Evolutionary conservation across 2,888 invertebrate genomes (phyloP).

Genomic region (Ichneumoninae sp.): DNA sequence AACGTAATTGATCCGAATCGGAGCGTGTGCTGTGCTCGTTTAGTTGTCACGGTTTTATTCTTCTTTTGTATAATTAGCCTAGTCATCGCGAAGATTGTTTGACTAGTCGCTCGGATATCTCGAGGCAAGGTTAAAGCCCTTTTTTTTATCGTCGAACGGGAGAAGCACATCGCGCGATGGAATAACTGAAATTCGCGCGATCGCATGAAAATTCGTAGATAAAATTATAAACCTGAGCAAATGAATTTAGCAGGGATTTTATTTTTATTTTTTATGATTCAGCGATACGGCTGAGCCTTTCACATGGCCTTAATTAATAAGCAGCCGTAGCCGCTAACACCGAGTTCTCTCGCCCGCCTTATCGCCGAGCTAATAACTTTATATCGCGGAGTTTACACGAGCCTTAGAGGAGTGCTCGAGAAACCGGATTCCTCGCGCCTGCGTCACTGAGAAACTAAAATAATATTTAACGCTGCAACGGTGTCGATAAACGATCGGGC

Average conservation of each 20-base stretch:
- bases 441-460: conserved; percentile 13
- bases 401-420: conserved; percentile 8
- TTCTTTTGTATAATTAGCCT: conserved; percentile 24
- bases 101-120: background rate
- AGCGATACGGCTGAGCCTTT: conserved; percentile 33
- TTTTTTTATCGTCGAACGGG: conserved; percentile 1
- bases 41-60: conserved; percentile 25
- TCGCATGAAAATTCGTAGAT: conserved; percentile 4
- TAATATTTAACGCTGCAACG: background rate
- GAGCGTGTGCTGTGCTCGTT: conserved; percentile 29
- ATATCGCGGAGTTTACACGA: background rate
- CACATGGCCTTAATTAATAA: conserved; percentile 36
- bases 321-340: conserved; percentile 19
- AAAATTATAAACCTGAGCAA: background rate
- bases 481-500: background rate
- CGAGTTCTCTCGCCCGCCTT: background rate
- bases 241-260: conserved; percentile 27
- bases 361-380: background rate
- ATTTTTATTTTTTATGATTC: conserved; percentile 25
- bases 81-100: conserved; percentile 1
- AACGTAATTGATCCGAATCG: conserved; percentile 14
- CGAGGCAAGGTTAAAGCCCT: background rate
- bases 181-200: background rate
- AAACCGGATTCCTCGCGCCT: conserved; percentile 5
- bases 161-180: background rate